Evolutionary conservation across 2,113 vertebrate genomes (phyloP), one percentile per base, ranked within the genome.

Genomic region (Misgurnus anguillicaudatus): DNA sequence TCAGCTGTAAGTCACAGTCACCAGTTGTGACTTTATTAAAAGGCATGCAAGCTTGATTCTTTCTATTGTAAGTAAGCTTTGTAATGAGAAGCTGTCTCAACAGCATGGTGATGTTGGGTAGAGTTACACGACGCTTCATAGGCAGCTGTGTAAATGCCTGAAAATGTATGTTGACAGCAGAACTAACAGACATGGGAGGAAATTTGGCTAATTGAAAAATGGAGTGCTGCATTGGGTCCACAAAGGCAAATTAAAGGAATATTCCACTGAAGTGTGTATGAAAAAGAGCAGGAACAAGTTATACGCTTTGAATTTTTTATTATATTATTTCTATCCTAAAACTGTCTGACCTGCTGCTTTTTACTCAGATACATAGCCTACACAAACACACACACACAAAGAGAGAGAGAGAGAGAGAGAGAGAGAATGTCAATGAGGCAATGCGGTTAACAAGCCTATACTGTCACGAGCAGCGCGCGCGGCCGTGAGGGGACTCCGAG

Each of bases 401-500:
- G 60, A 77, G 16, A 48, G 38, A 61, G 19, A 61, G 9, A 36
- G 1, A 9, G 2, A 67, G 48, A 69, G 11, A 65, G 69, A 45
- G 14, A 65, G 45, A 55, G 17, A 6, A 61, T 14, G 24, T 1
- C 24, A 31, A 31, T 31, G 24, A 31, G 24, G 24, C 24, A 31
- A 45, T 70, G 66, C 21, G 3, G 39, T 70, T 39, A 39, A 67
- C 47, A 19, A 39, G 36, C 47, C 38, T 17, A 16, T n/a, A 53
- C 58, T 16, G 74, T 48, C 74, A 53, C 74, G 78, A 63, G 60
- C 68, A 31, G 6, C 6, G 57, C 77, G 68, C 76, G 76, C 58
- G 42, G 0, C 66, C 47, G 24, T 69, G 17, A 70, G 45, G 31
- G 67, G 39, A 47, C 71, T 80, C 71, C 61, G n/a, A 38, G 67